phyloP scores from a whole-genome alignment of 2,888 invertebrate genomes.

The Imbricaverruca yamaguchii region DNA sequence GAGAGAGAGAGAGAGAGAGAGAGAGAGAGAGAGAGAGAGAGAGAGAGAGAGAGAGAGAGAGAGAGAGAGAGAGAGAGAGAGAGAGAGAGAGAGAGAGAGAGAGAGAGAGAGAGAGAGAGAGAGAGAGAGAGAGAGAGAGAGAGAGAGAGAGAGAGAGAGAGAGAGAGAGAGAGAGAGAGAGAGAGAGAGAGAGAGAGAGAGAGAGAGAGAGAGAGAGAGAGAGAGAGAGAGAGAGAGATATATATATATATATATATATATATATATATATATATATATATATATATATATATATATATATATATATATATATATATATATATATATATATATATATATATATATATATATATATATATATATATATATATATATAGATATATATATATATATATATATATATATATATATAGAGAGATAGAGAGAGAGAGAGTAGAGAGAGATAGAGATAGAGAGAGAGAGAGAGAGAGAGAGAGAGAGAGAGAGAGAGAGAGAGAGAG shows the following conservation, averaged over 20 bases:
- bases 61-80: constrained; percentile 13
- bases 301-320: constrained; percentile 14
- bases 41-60: constrained; percentile 13
- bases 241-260: background rate
- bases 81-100: constrained; percentile 8
- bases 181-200: background rate
- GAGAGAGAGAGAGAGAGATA: background rate
- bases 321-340: constrained; percentile 16
- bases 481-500: too few species aligned
- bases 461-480: too few species aligned
- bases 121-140: constrained; percentile 9
- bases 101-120: constrained; percentile 18
- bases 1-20: background rate
- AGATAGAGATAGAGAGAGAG: too few species aligned
- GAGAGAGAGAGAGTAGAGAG: too few species aligned
- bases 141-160: constrained; percentile 15
- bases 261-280: background rate
- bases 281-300: constrained; percentile 12
- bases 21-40: background rate
- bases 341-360: background rate
- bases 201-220: background rate
- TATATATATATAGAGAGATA: too few species aligned
- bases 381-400: too few species aligned
- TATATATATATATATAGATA: background rate
- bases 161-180: background rate